A percentile compares a stretch with the other conserved stretches of the same genome.
These are phyloP conservation scores for Globodera rostochiensis DNA, from an alignment of 1,140 invertebrate species.

Conservation along the genomic window DNA sequence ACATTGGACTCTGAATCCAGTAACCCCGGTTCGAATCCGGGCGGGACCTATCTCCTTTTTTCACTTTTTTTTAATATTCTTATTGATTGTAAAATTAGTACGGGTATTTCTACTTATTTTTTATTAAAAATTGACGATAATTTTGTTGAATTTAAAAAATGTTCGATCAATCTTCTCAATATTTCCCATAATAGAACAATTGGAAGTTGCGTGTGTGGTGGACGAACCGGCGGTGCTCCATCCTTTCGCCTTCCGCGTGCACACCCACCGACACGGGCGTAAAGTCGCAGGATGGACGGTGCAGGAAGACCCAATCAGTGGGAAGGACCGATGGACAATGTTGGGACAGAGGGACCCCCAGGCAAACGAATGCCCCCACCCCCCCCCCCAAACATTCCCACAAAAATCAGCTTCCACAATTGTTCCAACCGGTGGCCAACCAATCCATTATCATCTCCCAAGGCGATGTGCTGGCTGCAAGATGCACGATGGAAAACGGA, in stretches of 20 bases:
- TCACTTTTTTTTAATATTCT: background rate
- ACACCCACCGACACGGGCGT: conserved; percentile 77
- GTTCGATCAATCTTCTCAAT: background rate
- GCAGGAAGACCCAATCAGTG: conserved; percentile 42
- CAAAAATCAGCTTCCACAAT: conserved; percentile 75
- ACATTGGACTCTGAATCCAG: conserved; percentile 29
- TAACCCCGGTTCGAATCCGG: conserved; percentile 26
- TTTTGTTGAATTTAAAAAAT: too few species aligned
- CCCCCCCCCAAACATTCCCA: background rate
- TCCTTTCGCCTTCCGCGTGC: conserved; percentile 91
- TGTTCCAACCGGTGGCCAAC: conserved; percentile 87
- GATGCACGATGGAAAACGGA: conserved; percentile 85
- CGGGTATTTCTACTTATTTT: background rate
- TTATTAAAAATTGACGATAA: background rate
- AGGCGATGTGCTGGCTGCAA: conserved; percentile 75
- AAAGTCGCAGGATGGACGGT: conserved; percentile 57
- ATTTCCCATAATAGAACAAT: conserved; percentile 72
- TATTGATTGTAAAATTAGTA: background rate
- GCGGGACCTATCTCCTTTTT: conserved; percentile 16
- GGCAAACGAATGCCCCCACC: background rate
- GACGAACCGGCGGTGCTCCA: conserved; percentile 81
- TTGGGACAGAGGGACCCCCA: conserved; percentile 86
- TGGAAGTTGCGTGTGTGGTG: conserved; percentile 84
- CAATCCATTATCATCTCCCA: conserved; percentile 68
- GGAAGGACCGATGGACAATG: conserved; percentile 66